A percentile compares a stretch with the other conserved stretches of the same genome.
These are phyloP conservation scores for Polymixis flavicincta DNA, from an alignment of 2,888 invertebrate species.

Conservation along the genomic window DNA sequence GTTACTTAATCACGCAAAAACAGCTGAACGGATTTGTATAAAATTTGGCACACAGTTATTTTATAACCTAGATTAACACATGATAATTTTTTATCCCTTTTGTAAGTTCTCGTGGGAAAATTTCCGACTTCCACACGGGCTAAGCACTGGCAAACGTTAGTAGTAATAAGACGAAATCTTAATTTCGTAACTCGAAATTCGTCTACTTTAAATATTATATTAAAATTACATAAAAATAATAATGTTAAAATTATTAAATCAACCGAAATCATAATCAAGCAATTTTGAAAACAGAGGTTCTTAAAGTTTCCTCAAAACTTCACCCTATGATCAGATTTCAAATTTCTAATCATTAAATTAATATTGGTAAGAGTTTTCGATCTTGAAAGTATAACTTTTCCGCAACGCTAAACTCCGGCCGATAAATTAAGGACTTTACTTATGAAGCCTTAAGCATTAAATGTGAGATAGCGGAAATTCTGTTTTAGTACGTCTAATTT, in stretches of 20 bases:
- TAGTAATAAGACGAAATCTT: neutral
- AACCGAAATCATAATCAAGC: neutral
- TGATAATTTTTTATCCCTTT: no score
- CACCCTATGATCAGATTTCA: constrained; percentile 21
- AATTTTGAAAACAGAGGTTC: neutral
- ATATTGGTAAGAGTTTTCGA: constrained; percentile 40
- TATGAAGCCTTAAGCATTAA: constrained; percentile 37
- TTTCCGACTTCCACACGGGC: no score
- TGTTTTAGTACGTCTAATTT: constrained; percentile 31
- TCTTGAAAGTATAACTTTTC: constrained; percentile 36
- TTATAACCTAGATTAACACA: no score
- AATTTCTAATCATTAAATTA: constrained; percentile 37
- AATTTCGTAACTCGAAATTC: neutral
- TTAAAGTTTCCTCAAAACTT: constrained; percentile 26
- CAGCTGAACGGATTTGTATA: no score
- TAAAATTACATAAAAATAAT: no score
- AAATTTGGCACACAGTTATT: no score
- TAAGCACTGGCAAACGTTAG: no score
- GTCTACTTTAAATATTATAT: no score
- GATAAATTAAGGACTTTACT: constrained; percentile 54
- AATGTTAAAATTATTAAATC: neutral
- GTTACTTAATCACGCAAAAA: no score
- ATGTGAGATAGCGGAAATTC: constrained; percentile 41
- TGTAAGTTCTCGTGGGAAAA: no score
- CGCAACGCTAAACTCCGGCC: constrained; percentile 28